Conservation (phyloP, 2,888 invertebrate genomes). For the Tromatobia lineatoria region DNA sequence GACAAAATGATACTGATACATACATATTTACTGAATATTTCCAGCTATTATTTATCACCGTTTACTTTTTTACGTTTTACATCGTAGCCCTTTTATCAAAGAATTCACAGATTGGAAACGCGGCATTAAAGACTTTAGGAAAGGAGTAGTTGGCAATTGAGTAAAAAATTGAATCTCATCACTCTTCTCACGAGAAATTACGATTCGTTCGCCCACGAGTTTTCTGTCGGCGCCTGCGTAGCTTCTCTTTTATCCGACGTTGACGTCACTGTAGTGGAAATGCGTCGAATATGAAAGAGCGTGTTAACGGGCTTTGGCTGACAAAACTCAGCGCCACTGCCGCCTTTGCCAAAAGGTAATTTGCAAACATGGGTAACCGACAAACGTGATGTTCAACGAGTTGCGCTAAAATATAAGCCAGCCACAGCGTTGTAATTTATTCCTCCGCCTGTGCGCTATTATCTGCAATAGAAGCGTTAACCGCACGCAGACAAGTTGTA, state of each 20-base stretch:
- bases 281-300: constrained; percentile 31
- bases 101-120: not conserved
- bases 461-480: constrained; percentile 50
- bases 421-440: constrained; percentile 44
- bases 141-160: not conserved
- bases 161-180: constrained; percentile 7
- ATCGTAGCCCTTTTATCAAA: not conserved
- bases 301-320: not conserved
- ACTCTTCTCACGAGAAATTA: constrained; percentile 18
- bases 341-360: constrained; percentile 37
- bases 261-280: constrained; percentile 16
- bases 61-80: not conserved
- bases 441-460: constrained; percentile 35
- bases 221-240: not conserved
- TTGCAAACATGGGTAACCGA: constrained; percentile 29
- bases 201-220: constrained; percentile 1
- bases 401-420: constrained; percentile 37
- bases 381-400: constrained; percentile 40
- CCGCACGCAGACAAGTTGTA: constrained; percentile 33
- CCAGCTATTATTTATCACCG: too few relatives aligned
- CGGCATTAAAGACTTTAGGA: not conserved
- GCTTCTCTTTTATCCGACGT: not conserved
- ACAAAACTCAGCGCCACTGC: constrained; percentile 36
- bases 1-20: too few relatives aligned
- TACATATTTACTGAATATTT: too few relatives aligned